Conservation (phyloP, 64 coral and sea anemone species). For the Montipora foliosa region DNA sequence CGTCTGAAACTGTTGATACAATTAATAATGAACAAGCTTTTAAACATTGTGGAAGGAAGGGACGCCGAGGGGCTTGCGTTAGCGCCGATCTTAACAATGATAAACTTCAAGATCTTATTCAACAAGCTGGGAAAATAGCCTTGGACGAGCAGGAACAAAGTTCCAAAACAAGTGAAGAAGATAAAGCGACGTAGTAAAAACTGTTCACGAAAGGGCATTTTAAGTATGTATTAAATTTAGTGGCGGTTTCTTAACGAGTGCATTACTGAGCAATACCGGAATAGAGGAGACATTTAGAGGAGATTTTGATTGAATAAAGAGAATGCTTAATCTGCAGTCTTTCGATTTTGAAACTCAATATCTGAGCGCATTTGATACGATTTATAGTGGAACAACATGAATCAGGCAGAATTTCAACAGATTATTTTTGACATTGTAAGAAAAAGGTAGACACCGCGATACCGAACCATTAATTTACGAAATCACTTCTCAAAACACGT, state of each 20-base stretch:
- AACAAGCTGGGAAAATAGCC: slow-evolving; percentile 39
- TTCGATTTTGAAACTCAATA: too few relatives aligned
- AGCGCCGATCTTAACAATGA: slow-evolving; percentile 44
- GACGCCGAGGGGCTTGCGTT: slow-evolving; percentile 67
- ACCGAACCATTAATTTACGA: too few relatives aligned
- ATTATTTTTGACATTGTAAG: too few relatives aligned
- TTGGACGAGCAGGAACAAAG: slow-evolving; percentile 1
- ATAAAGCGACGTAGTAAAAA: slow-evolving; percentile 15
- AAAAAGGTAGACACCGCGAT: too few relatives aligned
- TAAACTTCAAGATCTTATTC: slow-evolving; percentile 68
- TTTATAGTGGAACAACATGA: background rate
- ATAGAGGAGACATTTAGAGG: too few relatives aligned
- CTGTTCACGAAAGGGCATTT: background rate
- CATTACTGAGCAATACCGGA: too few relatives aligned
- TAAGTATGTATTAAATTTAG: background rate
- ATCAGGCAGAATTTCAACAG: too few relatives aligned
- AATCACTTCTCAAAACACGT: too few relatives aligned
- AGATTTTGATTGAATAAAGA: too few relatives aligned
- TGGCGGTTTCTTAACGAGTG: background rate
- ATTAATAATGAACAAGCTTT: slow-evolving; percentile 40
- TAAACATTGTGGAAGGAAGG: slow-evolving; percentile 69
- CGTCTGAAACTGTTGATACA: background rate
- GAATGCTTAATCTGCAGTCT: too few relatives aligned
- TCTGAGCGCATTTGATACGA: too few relatives aligned
- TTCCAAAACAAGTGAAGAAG: slow-evolving; percentile 10